A percentile compares a stretch with the other conserved stretches of the same genome.
Evolutionary conservation across 2,797 vertebrate species (phyloP).

Genomic region (Sebastes steindachneri): DNA sequence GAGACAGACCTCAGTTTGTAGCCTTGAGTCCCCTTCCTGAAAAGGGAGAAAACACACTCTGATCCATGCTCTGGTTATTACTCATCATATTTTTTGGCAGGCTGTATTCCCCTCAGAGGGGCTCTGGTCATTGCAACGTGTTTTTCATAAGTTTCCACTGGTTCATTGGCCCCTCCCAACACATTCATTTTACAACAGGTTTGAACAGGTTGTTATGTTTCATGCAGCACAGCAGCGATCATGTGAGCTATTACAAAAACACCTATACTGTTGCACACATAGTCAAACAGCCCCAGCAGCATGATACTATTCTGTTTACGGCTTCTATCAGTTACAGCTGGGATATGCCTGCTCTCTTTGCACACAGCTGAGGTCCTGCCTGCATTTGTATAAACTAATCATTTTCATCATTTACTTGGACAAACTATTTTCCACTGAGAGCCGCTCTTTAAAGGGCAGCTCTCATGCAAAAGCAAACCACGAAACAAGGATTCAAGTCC

Average conservation of each 20-base stretch:
- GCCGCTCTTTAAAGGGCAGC: not conserved
- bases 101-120: not conserved
- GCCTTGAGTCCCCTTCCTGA: not conserved
- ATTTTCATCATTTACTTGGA: not conserved
- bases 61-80: slow-evolving; percentile 31
- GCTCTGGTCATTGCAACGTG: slow-evolving; percentile 3
- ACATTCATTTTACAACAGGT: not conserved
- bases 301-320: not conserved
- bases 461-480: not conserved
- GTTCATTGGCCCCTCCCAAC: slow-evolving; percentile 2
- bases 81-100: slow-evolving; percentile 48
- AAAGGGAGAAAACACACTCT: slow-evolving; percentile 10
- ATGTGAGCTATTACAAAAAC: not conserved
- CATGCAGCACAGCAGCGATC: not conserved
- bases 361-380: slow-evolving; percentile 12
- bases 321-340: not conserved
- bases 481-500: not conserved
- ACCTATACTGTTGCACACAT: not conserved
- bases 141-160: slow-evolving; percentile 44
- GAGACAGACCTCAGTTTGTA: not conserved
- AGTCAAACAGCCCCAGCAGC: not conserved
- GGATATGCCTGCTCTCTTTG: not conserved
- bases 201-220: slow-evolving; percentile 7
- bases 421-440: not conserved
- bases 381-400: slow-evolving; percentile 4